Conservation (phyloP, 2,797 vertebrate species). For the Xenentodon cancila region DNA sequence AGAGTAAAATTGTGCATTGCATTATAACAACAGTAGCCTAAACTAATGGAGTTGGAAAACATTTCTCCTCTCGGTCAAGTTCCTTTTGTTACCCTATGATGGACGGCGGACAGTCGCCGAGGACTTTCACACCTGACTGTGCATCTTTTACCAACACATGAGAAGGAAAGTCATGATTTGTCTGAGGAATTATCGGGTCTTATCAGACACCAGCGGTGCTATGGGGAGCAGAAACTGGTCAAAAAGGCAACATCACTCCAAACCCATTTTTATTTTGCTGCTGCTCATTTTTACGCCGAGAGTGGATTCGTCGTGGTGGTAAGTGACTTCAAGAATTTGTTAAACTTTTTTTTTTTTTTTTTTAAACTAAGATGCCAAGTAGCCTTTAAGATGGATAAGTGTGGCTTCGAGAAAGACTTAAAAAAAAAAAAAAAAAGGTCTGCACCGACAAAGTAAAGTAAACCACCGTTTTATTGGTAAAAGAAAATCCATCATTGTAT, state of each 20-base stretch:
- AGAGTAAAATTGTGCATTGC: background rate
- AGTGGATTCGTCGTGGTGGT: conserved; percentile 96
- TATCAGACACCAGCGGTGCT: conserved; percentile 56
- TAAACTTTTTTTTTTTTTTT: background rate
- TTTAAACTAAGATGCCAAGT: background rate
- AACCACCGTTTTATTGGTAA: too few species aligned
- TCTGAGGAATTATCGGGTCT: conserved; percentile 69
- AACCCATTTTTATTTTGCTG: conserved; percentile 80
- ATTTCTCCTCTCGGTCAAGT: conserved; percentile 24
- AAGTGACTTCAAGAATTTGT: conserved; percentile 55
- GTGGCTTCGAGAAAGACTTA: too few species aligned
- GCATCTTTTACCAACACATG: conserved; percentile 61
- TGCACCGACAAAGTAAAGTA: too few species aligned
- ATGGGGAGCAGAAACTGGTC: conserved; percentile 61
- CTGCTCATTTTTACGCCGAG: conserved; percentile 91
- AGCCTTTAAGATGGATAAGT: too few species aligned
- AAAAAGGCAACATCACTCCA: conserved; percentile 47
- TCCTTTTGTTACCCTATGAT: conserved; percentile 41
- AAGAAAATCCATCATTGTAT: too few species aligned
- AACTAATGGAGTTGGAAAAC: conserved; percentile 33
- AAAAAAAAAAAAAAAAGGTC: too few species aligned
- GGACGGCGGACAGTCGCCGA: conserved; percentile 46
- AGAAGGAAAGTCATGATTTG: conserved; percentile 64
- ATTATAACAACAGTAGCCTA: background rate
- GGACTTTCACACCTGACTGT: conserved; percentile 54